Evolutionary conservation across 2,888 invertebrate genomes (phyloP), one percentile per base, ranked within the genome.

Genomic region (Aleiodes leptofemur): DNA sequence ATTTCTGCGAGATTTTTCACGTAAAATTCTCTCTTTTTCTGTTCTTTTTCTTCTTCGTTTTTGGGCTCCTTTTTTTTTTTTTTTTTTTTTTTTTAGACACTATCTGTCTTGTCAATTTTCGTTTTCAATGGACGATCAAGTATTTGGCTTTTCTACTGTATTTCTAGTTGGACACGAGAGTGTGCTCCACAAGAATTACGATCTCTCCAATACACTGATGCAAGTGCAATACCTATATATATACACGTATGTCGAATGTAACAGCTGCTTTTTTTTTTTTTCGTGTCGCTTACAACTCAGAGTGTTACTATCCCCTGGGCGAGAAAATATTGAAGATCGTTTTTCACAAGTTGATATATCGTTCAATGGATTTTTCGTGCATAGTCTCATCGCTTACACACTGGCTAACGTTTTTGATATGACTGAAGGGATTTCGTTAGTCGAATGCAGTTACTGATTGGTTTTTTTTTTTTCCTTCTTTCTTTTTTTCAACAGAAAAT

Each of bases 91-190:
- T 23, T 23, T 23, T 64, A 23, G 23, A 23, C 64, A 43, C 43
- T 43, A 43, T 43, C 43, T 43, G 43, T 43, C 14, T 64, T 43
- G 43, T 64, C 64, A 64, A 64, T 64, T 64, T 43, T 48, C 43
- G 43, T 43, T 48, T 43, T 23, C 64, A 64, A 64, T 64, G 64
- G 43, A 43, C 43, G 64, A 64, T 64, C 64, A 43, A 64, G 48
- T 64, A 64, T 64, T 61, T 64, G 64, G 64, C 23, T 64, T 64
- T 43, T 48, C 48, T 23, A 64, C 64, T 64, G 64, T 16, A 48
- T 48, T n/a, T 64, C 59, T 23, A 29, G 59, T 59, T 34, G 34
- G 34, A 31, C 59, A 34, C 31, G 23, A 64, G 48, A 64, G 48
- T 43, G 48, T 48, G 43, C 43, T 64, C 59, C 14, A 23, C 59